These are phyloP conservation scores for Microchrysa polita DNA, from an alignment of 2,888 invertebrate genomes.

Conservation along the genomic window DNA sequence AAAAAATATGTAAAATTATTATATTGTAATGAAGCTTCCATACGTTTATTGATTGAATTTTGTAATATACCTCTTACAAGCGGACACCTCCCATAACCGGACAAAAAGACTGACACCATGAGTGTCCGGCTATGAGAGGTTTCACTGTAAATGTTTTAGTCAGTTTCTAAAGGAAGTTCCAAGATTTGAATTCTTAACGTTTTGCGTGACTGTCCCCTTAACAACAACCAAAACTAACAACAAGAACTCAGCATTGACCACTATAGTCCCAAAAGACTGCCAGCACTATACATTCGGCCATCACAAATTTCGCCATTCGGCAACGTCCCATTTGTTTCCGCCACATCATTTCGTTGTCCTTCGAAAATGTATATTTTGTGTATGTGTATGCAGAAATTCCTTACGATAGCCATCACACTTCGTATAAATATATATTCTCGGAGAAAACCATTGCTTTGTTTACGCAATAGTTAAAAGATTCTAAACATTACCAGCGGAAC, in stretches of 20 bases:
- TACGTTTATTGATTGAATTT: too few species aligned
- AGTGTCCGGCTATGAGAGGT: too few species aligned
- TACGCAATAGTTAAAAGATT: constrained; percentile 43
- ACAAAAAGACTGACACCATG: too few species aligned
- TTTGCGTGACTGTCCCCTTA: constrained; percentile 11
- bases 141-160: too few species aligned
- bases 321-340: neutral
- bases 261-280: constrained; percentile 13
- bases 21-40: too few species aligned
- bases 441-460: constrained; percentile 36
- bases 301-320: constrained; percentile 5
- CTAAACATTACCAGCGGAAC: constrained; percentile 39
- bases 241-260: neutral
- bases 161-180: too few species aligned
- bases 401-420: constrained; percentile 18
- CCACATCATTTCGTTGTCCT: neutral
- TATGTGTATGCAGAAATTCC: constrained; percentile 22
- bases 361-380: neutral
- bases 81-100: too few species aligned
- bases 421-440: too few species aligned
- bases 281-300: too few species aligned
- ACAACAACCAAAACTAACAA: neutral
- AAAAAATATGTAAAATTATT: too few species aligned
- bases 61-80: too few species aligned
- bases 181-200: too few species aligned